Evolutionary conservation across 1,140 invertebrate genomes (phyloP), one percentile per base, ranked within the genome.

Genomic region (Conus betulinus): DNA sequence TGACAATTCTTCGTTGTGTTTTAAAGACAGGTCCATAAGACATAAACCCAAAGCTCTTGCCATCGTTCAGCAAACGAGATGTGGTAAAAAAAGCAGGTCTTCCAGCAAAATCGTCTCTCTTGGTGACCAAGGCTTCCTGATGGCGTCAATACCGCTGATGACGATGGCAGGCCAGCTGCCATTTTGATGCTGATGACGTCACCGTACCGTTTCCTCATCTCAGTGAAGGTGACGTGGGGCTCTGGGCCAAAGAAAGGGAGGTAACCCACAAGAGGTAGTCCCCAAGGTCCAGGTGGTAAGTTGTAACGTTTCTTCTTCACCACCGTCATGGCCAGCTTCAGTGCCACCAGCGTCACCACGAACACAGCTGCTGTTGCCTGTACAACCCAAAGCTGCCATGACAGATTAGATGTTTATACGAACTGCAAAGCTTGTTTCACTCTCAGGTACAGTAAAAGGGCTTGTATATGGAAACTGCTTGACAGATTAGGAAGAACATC

Each of bases 221-320:
- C 71, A 6, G 52, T 55, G 25, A 91, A 89, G 25, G 84, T 90
- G n/a, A 85, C 39, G 23, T 71, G 55, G 4, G 91, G 89, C 25
- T 88, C 23, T 51, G 89, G 89, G 2, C 90, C 89, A 25, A 94
- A 76, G 86, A 92, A 91, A 13, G 91, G 92, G 15, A 94, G 85
- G 87, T 91, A 88, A 57, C 93, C 93, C 15, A 94, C 55, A 1
- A 93, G 15, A 8, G 93, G 93, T 25, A 93, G 82, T 3, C 91
- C 90, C 88, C 89, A 87, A 27, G 93, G 93, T 27, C 93, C 92
- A 11, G 93, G 91, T 2, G 91, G 91, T 7, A 90, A 81, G 17
- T 89, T n/a, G n/a, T 51, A 74, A 17, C 74, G 85, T 79, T 76
- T n/a, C n/a, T n/a, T 76, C 57, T 27, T 79, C 23, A 67, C 84